These are phyloP conservation scores for Lota lota DNA, from an alignment of 2,113 vertebrate species.

Conservation along the genomic window DNA sequence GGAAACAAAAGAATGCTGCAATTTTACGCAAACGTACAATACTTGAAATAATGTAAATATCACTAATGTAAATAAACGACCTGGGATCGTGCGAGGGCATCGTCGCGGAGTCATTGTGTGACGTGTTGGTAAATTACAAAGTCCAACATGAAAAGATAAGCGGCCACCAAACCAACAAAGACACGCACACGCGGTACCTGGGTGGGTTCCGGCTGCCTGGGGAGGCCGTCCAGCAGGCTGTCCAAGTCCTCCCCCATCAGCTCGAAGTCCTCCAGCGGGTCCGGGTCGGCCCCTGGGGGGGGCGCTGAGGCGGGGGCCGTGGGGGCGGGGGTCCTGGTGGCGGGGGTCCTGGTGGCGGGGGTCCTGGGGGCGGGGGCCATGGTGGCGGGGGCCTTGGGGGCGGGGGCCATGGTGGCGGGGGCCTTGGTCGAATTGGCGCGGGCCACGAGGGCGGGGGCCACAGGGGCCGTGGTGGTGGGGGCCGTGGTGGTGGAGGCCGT, in stretches of 20 bases:
- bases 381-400: slow-evolving; percentile 40
- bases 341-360: slow-evolving; percentile 30
- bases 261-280: slow-evolving; percentile 80
- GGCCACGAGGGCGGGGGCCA: slow-evolving; percentile 22
- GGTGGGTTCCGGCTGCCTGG: slow-evolving; percentile 53
- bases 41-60: not conserved
- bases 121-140: too few species aligned
- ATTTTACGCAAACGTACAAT: not conserved
- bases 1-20: not conserved
- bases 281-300: slow-evolving; percentile 63
- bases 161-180: not conserved
- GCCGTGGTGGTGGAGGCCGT: slow-evolving; percentile 49
- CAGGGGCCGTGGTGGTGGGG: slow-evolving; percentile 45
- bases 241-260: slow-evolving; percentile 90
- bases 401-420: slow-evolving; percentile 55
- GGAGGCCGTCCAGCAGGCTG: slow-evolving; percentile 81
- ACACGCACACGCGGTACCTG: slow-evolving; percentile 67
- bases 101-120: too few species aligned
- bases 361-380: slow-evolving; percentile 49
- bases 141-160: not conserved
- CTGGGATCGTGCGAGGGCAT: not conserved
- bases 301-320: slow-evolving; percentile 49
- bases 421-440: slow-evolving; percentile 42
- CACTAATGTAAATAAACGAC: not conserved
- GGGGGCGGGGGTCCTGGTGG: slow-evolving; percentile 42